These are phyloP conservation scores for Panthera leo DNA, from an alignment of 2,113 vertebrate genomes.

Conservation along the genomic window DNA sequence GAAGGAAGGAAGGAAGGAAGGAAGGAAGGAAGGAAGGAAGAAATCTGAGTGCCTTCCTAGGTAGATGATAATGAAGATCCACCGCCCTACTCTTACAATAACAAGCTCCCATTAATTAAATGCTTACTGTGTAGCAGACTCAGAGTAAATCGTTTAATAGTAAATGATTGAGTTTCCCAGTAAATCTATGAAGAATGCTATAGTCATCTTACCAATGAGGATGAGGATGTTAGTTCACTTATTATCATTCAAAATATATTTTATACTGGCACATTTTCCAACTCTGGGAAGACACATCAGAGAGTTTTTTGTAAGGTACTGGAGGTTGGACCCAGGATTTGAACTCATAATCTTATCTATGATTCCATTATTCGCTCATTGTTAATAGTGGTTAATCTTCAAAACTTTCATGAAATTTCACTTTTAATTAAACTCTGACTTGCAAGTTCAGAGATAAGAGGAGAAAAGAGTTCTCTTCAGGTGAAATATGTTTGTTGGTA, in stretches of 20 bases:
- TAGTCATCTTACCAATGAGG: not conserved
- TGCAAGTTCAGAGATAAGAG: not conserved
- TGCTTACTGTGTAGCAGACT: not conserved
- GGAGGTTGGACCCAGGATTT: not conserved
- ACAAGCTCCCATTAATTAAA: not conserved
- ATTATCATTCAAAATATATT: not conserved
- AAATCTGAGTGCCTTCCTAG: not conserved
- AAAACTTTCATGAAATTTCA: not conserved
- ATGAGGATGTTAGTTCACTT: not conserved
- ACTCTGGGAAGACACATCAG: not conserved
- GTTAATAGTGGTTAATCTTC: not conserved
- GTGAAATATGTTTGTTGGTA: not conserved
- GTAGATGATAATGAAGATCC: not conserved
- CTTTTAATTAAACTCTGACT: constrained; percentile 11
- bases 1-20: too few species aligned
- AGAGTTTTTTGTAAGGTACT: not conserved
- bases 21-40: too few species aligned
- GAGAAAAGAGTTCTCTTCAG: not conserved
- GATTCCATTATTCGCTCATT: not conserved
- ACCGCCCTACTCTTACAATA: not conserved
- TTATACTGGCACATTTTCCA: not conserved
- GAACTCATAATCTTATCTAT: not conserved
- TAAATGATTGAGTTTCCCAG: not conserved
- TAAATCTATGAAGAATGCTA: not conserved
- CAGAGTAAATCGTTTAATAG: not conserved